Percentiles rank a stretch among this genome's conserved stretches.
These are phyloP conservation scores for Scomber colias DNA, from an alignment of 2,113 vertebrate genomes.

Conservation along the genomic window DNA sequence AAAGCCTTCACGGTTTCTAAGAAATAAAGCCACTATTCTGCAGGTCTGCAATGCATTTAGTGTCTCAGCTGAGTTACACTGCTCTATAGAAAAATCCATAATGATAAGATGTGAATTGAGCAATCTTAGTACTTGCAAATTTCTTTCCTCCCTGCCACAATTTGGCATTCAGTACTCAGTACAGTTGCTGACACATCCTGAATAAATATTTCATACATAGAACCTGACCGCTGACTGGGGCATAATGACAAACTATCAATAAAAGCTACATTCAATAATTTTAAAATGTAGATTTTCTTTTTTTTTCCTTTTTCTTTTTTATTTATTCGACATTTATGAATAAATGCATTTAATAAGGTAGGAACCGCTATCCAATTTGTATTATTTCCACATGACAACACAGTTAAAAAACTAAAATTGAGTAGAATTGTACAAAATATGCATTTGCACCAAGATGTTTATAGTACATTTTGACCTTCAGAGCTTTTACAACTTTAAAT, in stretches of 20 bases:
- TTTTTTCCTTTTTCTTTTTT: background rate
- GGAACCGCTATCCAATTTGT: background rate
- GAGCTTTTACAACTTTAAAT: background rate
- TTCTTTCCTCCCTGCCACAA: background rate
- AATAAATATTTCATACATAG: slow-evolving; percentile 18
- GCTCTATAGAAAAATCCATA: background rate
- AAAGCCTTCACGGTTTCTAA: background rate
- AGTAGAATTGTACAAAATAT: background rate
- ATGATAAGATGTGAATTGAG: background rate
- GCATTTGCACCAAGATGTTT: background rate
- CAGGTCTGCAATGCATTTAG: background rate
- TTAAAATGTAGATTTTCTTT: background rate
- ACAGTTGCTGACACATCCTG: background rate
- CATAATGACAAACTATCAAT: background rate
- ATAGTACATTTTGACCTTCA: background rate
- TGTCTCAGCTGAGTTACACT: background rate
- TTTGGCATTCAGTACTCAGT: background rate
- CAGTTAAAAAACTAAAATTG: background rate
- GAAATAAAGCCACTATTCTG: background rate
- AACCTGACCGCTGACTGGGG: slow-evolving; percentile 1
- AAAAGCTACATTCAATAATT: background rate
- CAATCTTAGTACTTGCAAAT: background rate
- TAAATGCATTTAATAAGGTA: background rate
- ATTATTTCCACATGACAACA: background rate
- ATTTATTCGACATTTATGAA: background rate